phyloP scores from a whole-genome alignment of 2,797 vertebrate species.

The Falco cherrug region DNA sequence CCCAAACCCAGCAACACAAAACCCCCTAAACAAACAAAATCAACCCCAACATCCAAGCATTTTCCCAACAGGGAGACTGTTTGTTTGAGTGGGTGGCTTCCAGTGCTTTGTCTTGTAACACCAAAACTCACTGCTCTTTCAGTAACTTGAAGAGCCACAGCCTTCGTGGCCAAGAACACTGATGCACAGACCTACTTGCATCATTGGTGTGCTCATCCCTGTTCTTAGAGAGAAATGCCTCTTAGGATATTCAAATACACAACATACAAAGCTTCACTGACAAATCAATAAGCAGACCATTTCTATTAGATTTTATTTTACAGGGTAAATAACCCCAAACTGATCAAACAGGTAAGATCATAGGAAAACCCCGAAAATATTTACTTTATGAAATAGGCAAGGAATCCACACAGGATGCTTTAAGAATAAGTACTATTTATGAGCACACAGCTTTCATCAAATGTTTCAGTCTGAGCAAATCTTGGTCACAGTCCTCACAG shows the following conservation, averaged over 20 bases:
- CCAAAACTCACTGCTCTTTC: not conserved
- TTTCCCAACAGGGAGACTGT: not conserved
- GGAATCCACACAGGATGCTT: not conserved
- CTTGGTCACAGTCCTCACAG: not conserved
- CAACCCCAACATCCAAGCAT: not conserved
- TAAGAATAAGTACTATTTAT: not conserved
- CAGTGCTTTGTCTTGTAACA: not conserved
- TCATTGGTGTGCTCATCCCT: no score
- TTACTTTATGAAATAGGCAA: not conserved
- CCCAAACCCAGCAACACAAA: not conserved
- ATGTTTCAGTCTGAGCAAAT: not conserved
- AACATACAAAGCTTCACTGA: not conserved
- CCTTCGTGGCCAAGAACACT: not conserved
- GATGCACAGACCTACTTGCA: not conserved
- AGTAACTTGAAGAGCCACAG: not conserved
- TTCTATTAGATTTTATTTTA: not conserved
- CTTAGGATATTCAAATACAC: not conserved
- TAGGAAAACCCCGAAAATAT: not conserved
- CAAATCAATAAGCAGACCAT: not conserved
- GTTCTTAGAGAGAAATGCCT: not conserved
- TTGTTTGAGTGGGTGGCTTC: not conserved
- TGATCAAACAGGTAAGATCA: not conserved
- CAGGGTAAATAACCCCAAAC: not conserved
- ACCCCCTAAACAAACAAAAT: no score
- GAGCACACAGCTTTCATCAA: not conserved